Conservation (phyloP, 2,888 invertebrate species). For the Diplazon laetatorius region DNA sequence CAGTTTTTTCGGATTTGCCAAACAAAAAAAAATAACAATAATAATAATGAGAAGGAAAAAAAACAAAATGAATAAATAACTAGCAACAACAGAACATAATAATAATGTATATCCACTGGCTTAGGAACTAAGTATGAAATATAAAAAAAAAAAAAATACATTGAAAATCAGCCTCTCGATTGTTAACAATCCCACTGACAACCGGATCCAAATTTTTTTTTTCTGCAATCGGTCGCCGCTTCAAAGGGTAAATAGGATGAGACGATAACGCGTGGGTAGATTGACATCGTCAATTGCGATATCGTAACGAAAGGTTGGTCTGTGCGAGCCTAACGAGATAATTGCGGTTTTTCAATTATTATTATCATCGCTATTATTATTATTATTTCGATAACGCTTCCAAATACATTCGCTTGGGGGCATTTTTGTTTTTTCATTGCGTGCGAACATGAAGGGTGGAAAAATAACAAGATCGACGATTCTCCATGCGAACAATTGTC, state of each 20-base stretch:
- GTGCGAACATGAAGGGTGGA: constrained; percentile 22
- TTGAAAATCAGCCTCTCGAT: constrained; percentile 56
- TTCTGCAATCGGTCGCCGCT: neutral
- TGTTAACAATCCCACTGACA: constrained; percentile 46
- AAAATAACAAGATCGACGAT: neutral
- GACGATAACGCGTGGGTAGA: neutral
- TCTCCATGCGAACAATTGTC: neutral
- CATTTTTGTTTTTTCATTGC: constrained; percentile 25
- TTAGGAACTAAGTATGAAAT: constrained; percentile 63
- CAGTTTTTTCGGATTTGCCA: constrained; percentile 79
- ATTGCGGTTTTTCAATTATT: neutral
- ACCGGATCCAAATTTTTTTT: constrained; percentile 51
- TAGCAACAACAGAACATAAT: constrained; percentile 43
- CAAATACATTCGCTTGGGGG: neutral
- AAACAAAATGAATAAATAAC: constrained; percentile 46
- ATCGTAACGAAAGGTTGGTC: neutral
- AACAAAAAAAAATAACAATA: constrained; percentile 69
- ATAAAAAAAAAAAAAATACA: constrained; percentile 28
- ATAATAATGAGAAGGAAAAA: constrained; percentile 50
- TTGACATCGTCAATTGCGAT: neutral
- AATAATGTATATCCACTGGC: constrained; percentile 64
- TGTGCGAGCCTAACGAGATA: neutral
- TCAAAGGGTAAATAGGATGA: neutral
- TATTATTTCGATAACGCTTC: neutral
- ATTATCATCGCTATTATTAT: neutral